A percentile compares a stretch with the other conserved stretches of the same genome.
Evolutionary conservation across 2,113 vertebrate species (phyloP).

Genomic region (Rhegmatorhina hoffmannsi): DNA sequence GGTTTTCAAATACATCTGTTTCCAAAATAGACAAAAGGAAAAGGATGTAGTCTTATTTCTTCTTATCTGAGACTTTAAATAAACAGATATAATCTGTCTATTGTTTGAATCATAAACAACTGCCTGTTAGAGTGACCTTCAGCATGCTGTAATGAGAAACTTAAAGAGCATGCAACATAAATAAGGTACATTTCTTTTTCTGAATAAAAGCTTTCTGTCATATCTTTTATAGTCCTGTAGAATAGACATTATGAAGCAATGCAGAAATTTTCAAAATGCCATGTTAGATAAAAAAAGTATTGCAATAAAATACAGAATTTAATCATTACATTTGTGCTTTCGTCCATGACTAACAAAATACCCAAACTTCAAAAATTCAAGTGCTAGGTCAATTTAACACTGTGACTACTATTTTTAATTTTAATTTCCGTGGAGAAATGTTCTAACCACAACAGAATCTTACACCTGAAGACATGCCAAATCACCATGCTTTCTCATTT

Average conservation of each 20-base stretch:
- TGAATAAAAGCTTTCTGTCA: background rate
- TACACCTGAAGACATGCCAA: background rate
- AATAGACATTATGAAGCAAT: background rate
- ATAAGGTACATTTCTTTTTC: background rate
- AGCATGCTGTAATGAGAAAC: background rate
- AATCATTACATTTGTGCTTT: background rate
- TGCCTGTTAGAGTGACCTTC: background rate
- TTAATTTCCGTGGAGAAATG: background rate
- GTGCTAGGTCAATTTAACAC: background rate
- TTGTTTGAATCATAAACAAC: background rate
- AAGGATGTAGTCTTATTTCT: background rate
- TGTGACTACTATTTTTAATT: background rate
- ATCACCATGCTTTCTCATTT: background rate
- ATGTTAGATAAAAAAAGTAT: background rate
- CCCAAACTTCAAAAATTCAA: background rate
- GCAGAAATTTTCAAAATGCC: background rate
- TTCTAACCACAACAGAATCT: background rate
- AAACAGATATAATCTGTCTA: background rate
- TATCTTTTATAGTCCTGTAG: background rate
- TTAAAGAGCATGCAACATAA: background rate
- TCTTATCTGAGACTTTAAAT: background rate
- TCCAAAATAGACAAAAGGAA: background rate
- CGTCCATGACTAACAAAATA: background rate
- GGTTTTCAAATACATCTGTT: background rate
- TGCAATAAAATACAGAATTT: background rate